Percentiles rank a stretch among this genome's conserved stretches.
phyloP scores from a whole-genome alignment of 2,113 vertebrate species.

The Lamprotornis superbus region DNA sequence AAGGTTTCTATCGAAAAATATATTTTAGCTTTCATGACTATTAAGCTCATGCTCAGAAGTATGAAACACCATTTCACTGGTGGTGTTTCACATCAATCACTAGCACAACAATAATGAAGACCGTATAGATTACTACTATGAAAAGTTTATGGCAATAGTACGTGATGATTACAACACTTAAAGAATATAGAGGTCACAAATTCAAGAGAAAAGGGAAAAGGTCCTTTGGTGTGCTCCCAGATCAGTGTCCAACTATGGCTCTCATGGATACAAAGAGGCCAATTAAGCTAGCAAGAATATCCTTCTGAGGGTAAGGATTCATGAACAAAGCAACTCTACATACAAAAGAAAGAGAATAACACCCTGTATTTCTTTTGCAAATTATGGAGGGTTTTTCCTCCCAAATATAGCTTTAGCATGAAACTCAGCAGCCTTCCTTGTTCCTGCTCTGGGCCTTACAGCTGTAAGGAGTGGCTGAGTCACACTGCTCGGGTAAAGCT shows the following conservation, averaged over 20 bases:
- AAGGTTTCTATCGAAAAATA: neutral
- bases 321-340: neutral
- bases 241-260: accelerated
- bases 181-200: neutral
- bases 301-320: neutral
- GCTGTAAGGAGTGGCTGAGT: neutral
- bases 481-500: neutral
- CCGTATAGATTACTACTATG: neutral
- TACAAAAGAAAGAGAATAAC: neutral
- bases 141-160: neutral
- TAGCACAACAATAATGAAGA: neutral
- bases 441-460: accelerated
- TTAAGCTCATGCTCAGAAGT: neutral
- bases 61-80: neutral
- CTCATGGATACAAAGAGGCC: neutral
- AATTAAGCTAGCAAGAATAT: neutral
- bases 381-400: neutral
- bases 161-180: neutral
- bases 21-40: neutral
- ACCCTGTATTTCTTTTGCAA: neutral
- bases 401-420: neutral
- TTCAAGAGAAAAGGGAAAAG: neutral
- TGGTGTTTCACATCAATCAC: neutral
- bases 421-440: neutral
- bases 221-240: neutral